Conservation (phyloP, 2,113 vertebrate species). For the Microcebus murinus region DNA sequence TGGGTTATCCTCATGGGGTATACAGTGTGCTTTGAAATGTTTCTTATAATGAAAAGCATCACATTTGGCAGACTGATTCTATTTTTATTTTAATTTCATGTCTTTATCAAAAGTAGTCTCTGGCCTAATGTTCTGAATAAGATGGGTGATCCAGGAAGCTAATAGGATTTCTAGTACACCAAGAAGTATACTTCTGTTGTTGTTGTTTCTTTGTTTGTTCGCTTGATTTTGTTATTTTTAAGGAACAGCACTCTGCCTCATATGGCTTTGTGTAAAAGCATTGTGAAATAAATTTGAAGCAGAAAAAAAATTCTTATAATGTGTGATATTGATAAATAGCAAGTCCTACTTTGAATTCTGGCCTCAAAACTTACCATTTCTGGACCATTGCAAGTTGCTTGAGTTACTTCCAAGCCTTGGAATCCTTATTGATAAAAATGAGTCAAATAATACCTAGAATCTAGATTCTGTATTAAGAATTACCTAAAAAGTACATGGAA, state of each 20-base stretch:
- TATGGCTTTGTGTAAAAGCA: not conserved
- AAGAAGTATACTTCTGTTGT: not conserved
- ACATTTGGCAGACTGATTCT: not conserved
- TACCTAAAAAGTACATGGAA: not conserved
- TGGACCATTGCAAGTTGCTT: not conserved
- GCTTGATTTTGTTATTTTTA: not conserved
- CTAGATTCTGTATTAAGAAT: not conserved
- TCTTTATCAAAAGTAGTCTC: not conserved
- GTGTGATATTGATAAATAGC: not conserved
- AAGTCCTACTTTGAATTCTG: not conserved
- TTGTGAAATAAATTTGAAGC: not conserved
- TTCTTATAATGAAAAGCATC: not conserved
- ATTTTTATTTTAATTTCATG: slow-evolving; percentile 19
- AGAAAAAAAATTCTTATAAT: not conserved
- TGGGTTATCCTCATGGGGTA: not conserved
- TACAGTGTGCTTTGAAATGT: not conserved
- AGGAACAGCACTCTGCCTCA: not conserved
- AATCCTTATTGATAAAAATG: not conserved
- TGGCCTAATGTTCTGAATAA: not conserved
- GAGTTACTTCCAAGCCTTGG: not conserved
- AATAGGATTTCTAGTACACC: not conserved
- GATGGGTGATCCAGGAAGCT: not conserved
- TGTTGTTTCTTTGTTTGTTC: not conserved
- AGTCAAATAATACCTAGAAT: not conserved
- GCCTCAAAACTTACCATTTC: not conserved